Evolutionary conservation across 2,113 vertebrate species (phyloP).

Genomic region (Pionites leucogaster): DNA sequence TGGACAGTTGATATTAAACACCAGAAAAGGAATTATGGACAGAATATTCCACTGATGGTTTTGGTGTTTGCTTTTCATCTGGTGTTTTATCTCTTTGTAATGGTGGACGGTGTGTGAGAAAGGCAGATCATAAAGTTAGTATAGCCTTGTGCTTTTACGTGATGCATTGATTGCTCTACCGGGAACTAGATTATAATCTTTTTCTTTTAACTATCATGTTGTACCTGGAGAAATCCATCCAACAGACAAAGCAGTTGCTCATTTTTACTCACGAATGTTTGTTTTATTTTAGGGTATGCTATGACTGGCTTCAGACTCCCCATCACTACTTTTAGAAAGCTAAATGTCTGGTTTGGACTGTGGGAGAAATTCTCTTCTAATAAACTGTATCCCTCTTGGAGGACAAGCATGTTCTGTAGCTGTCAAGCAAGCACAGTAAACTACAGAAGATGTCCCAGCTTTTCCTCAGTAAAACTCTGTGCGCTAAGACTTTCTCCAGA

Average conservation of each 20-base stretch:
- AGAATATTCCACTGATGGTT: fast-evolving
- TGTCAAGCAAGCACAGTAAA: slow-evolving; percentile 40
- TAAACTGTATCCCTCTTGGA: slow-evolving; percentile 58
- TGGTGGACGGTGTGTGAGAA: neutral
- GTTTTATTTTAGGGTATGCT: slow-evolving; percentile 65
- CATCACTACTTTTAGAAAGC: slow-evolving; percentile 60
- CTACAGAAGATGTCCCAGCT: slow-evolving; percentile 40
- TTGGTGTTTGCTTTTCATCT: neutral
- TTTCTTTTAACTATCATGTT: neutral
- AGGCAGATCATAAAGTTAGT: neutral
- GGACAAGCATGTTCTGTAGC: slow-evolving; percentile 37
- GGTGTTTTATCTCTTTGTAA: neutral
- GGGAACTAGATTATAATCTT: neutral
- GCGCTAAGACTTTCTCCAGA: slow-evolving; percentile 57
- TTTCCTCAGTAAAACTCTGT: slow-evolving; percentile 52
- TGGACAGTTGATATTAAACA: neutral
- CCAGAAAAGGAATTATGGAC: neutral
- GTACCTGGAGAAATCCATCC: neutral
- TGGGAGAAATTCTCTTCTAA: slow-evolving; percentile 61
- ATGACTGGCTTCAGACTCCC: slow-evolving; percentile 69
- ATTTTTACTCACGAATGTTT: neutral
- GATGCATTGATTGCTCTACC: neutral
- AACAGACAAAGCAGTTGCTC: neutral
- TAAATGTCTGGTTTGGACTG: slow-evolving; percentile 67
- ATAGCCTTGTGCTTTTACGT: neutral